Evolutionary conservation across 1,140 invertebrate species (phyloP).

Genomic region (Drosophila varians): DNA sequence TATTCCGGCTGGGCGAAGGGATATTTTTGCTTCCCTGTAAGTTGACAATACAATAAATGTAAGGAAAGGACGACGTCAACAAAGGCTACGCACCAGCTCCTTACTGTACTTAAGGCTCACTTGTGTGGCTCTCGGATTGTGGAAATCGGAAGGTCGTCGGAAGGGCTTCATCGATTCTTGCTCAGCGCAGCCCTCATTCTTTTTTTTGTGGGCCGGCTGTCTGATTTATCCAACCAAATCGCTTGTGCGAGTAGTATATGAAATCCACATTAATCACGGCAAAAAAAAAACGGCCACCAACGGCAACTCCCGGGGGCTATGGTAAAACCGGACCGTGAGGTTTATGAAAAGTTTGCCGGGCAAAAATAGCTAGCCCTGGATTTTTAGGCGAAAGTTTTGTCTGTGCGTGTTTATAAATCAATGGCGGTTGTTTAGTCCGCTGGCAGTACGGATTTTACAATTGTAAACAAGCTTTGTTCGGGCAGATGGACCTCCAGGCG

Average conservation of each 20-base stretch:
- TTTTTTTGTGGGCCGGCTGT: neutral
- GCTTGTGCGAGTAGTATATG: constrained; percentile 55
- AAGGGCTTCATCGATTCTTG: constrained; percentile 27
- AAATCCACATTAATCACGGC: constrained; percentile 71
- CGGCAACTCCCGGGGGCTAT: neutral
- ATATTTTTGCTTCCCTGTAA: constrained; percentile 11
- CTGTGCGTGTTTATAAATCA: constrained; percentile 66
- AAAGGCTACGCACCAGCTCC: constrained; percentile 29
- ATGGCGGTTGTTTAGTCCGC: constrained; percentile 71
- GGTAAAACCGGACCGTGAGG: constrained; percentile 39
- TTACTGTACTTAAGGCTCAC: constrained; percentile 39
- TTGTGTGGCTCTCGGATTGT: constrained; percentile 5
- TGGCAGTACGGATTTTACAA: constrained; percentile 53
- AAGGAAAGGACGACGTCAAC: constrained; percentile 5
- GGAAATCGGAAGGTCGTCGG: neutral
- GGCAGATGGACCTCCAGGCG: constrained; percentile 20
- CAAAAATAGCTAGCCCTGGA: constrained; percentile 58
- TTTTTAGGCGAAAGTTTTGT: constrained; percentile 75
- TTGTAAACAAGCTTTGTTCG: constrained; percentile 63
- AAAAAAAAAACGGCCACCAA: constrained; percentile 51
- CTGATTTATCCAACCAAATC: constrained; percentile 71
- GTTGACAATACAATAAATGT: constrained; percentile 46
- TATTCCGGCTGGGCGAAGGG: constrained; percentile 18
- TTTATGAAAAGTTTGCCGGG: constrained; percentile 68
- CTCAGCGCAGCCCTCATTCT: neutral